phyloP scores from a whole-genome alignment of 2,797 vertebrate genomes.

The Spinus pinus region DNA sequence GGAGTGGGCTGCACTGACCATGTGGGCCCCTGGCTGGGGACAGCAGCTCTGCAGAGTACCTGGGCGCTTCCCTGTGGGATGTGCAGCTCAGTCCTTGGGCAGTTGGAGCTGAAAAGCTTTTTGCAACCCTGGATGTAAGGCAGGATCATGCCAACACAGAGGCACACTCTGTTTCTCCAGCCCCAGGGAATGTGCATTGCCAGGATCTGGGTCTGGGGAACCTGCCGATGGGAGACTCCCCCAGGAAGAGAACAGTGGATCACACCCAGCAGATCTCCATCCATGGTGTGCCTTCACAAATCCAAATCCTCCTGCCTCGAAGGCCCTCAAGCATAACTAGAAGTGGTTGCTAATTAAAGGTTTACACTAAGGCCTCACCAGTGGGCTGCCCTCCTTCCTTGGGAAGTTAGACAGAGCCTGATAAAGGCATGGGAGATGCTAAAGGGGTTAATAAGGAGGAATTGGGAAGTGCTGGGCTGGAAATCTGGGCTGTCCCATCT shows the following conservation, averaged over 20 bases:
- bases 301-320: not conserved
- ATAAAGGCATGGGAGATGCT: not conserved
- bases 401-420: accelerated
- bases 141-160: not conserved
- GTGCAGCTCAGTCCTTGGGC: not conserved
- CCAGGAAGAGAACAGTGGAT: not conserved
- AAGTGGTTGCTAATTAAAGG: not conserved
- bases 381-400: not conserved
- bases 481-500: not conserved
- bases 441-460: not conserved
- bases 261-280: not conserved
- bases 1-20: accelerated
- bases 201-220: not conserved
- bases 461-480: accelerated
- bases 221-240: accelerated
- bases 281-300: not conserved
- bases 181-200: not conserved
- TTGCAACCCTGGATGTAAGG: not conserved
- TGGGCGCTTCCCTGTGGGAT: not conserved
- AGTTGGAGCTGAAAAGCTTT: not conserved
- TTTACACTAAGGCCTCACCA: not conserved
- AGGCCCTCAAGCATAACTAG: not conserved
- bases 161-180: not conserved
- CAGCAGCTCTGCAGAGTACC: not conserved
- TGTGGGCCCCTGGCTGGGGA: accelerated